Evolutionary conservation across 1,140 invertebrate genomes (phyloP), one percentile per base, ranked within the genome.

Genomic region (Lineus longissimus): DNA sequence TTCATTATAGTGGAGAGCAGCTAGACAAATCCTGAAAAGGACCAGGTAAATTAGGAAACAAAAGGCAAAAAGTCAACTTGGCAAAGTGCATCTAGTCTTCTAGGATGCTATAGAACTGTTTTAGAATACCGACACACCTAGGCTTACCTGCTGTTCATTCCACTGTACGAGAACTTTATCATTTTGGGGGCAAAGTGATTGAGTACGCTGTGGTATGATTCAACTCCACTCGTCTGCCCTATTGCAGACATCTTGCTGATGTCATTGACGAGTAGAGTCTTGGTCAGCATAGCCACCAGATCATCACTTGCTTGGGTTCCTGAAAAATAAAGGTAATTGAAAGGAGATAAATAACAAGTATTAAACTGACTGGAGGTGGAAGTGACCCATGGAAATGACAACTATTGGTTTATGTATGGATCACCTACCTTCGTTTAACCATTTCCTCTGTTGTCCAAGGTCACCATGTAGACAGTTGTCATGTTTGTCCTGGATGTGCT

Each of bases 161-260:
- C 66, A 51, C 62, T 55, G 41, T 63, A 63, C 1, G 66, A 68
- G 59, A 70, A 70, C 2, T 58, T 45, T 58, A 64, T 61, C 66
- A 65, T 65, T 22, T 70, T 66, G 1, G 66, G 66, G 4, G 66
- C 63, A 63, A 70, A 70, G 40, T 70, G 65, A 27, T 70, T 70
- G 2, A 67, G 22, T 1, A 70, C 51, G 19, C 41, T 51, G 47
- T 70, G 69, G 27, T 41, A 70, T 17, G 51, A 55, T 36, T 70
- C 69, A 9, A 68, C 31, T 61, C 23, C 59, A 70, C 47, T 59
- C 61, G 59, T 2, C 36, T 51, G 47, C 4, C 47, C 47, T 23
- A 51, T 6, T 4, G 47, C 6, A 9, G 47, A 51, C 47, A 51
- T 51, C n/a, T 27, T 51, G 47, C 19, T 27, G 19, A 51, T 27